Base-by-base conservation (phyloP, 2,797 vertebrate genomes). In the Diceros bicornis region DNA sequence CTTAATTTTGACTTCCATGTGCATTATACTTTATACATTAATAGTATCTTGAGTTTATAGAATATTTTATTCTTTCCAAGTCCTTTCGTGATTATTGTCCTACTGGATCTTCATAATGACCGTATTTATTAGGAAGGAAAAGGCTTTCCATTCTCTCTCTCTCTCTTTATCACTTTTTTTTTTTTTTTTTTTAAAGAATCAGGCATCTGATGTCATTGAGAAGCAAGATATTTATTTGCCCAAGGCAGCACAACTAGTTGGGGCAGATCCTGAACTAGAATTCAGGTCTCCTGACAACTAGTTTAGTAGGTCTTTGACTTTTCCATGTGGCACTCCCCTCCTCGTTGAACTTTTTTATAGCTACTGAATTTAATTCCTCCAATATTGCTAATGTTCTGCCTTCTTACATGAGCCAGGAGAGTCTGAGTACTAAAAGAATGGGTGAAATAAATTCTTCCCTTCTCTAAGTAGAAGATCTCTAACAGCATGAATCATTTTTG, bases 401-500 rank as follows among this genome's bases (percentile, higher is more conserved):
- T 82, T 77, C 68, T 77, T 50, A 44, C 18, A 20, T 8, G n/a
- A 87, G 32, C 59, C 52, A 55, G 85, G 44, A 72, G 25, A 91
- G 13, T 88, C 16, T 83, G 41, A 59, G 20, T 61, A 7, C 32
- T 57, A 59, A 94, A 72, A 55, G 11, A 74, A 69, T 1, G 27
- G 71, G n/a, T 59, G 59, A 77, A 88, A 74, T 68, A 62, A 69
- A 66, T 37, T 77, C 20, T 82, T 57, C 27, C 68, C 44, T 96
- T 25, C 34, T 84, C 37, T n/a, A 94, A 78, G 59, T 55, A 84
- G 79, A 94, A 87, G 6, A 55, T 50, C n/a, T 79, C 37, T 64
- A 52, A 41, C 34, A 95, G 97, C 72, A 20, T 94, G 98, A 98
- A 96, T 94, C 85, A 91, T 78, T 98, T 96, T 94, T 97, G 86